These are phyloP conservation scores for Spheniscus mendiculus DNA, from an alignment of 2,113 vertebrate species.

Conservation along the genomic window DNA sequence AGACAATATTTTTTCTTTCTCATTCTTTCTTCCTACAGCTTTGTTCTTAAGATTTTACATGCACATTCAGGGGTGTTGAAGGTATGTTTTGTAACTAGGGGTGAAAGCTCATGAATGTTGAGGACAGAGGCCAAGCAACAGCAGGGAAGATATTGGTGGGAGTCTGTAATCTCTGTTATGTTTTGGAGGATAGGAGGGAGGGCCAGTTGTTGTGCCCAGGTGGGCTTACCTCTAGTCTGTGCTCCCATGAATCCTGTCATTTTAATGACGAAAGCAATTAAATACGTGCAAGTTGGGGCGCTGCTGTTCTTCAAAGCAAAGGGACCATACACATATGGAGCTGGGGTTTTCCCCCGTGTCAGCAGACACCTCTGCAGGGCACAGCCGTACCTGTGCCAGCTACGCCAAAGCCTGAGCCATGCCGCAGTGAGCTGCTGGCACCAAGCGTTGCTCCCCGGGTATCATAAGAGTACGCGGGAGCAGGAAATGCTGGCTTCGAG, in stretches of 20 bases:
- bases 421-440: rapidly evolving
- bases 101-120: background rate
- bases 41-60: background rate
- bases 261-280: background rate
- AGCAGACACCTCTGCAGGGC: background rate
- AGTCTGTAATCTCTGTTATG: background rate
- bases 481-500: background rate
- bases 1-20: background rate
- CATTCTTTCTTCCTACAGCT: background rate
- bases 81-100: background rate
- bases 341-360: background rate
- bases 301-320: background rate
- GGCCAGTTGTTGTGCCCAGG: background rate
- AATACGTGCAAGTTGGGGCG: background rate
- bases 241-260: background rate
- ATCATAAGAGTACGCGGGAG: rapidly evolving
- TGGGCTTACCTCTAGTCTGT: background rate
- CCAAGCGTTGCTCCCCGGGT: rapidly evolving
- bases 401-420: background rate
- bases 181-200: background rate
- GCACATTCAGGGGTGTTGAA: background rate
- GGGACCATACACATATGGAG: background rate
- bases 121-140: background rate
- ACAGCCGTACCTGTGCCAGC: background rate
- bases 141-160: background rate